phyloP scores from a whole-genome alignment of 2,888 invertebrate genomes.

The Lysandra coridon region DNA sequence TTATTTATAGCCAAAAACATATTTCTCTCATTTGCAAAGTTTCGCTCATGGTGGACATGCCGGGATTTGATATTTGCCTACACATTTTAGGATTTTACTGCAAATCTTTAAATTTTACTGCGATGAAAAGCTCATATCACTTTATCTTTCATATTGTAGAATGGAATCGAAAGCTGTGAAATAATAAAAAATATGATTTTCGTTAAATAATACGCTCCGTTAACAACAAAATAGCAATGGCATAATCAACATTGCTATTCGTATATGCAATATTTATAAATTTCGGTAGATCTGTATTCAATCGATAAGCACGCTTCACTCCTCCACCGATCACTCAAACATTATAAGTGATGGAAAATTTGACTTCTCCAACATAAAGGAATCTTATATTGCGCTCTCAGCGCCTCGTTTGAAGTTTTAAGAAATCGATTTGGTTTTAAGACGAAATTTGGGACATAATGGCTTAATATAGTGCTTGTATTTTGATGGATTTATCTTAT shows the following conservation, averaged over 20 bases:
- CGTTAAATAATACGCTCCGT: neutral
- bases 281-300: slow-evolving; percentile 36
- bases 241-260: neutral
- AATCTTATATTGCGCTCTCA: slow-evolving; percentile 12
- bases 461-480: neutral
- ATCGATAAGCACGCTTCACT: slow-evolving; percentile 42
- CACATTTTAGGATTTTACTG: too few species aligned
- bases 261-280: slow-evolving; percentile 35
- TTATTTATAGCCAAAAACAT: too few species aligned
- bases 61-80: too few species aligned
- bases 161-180: too few species aligned
- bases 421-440: slow-evolving; percentile 18
- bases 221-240: neutral
- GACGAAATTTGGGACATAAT: neutral
- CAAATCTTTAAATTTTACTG: too few species aligned
- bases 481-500: neutral
- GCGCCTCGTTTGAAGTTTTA: slow-evolving; percentile 17
- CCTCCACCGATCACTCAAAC: slow-evolving; percentile 38
- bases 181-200: too few species aligned
- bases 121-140: too few species aligned
- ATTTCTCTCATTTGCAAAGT: too few species aligned
- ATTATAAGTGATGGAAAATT: slow-evolving; percentile 36
- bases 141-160: too few species aligned
- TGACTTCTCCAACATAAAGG: slow-evolving; percentile 32
- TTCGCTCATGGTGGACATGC: too few species aligned